A percentile compares a stretch with the other conserved stretches of the same genome.
Evolutionary conservation across 2,888 invertebrate genomes (phyloP).

Genomic region (Heliconius ismenius): DNA sequence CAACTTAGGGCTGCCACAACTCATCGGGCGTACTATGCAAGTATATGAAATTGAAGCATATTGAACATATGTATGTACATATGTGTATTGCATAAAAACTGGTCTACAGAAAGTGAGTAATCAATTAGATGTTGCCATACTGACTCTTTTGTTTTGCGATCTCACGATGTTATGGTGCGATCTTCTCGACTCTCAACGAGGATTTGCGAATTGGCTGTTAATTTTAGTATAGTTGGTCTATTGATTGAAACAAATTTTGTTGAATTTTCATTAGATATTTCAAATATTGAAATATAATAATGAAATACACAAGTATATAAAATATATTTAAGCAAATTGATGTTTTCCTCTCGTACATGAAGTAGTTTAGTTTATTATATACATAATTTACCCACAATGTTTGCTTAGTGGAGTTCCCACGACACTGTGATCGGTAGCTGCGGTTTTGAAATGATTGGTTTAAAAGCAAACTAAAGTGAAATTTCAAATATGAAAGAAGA

Average conservation of each 20-base stretch:
- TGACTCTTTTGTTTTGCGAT: constrained; percentile 61
- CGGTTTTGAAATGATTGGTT: constrained; percentile 13
- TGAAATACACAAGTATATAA: background rate
- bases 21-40: too few species aligned
- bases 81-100: constrained; percentile 48
- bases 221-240: constrained; percentile 5
- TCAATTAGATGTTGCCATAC: constrained; percentile 61
- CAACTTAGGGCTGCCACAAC: too few species aligned
- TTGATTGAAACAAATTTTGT: background rate
- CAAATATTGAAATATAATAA: too few species aligned
- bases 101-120: constrained; percentile 60
- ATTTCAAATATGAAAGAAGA: background rate
- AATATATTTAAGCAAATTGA: background rate
- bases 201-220: constrained; percentile 27
- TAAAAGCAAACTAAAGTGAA: background rate
- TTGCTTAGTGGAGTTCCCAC: background rate
- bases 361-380: background rate
- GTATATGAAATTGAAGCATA: constrained; percentile 27
- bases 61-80: constrained; percentile 15
- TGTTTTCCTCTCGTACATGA: background rate
- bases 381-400: background rate
- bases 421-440: constrained; percentile 10
- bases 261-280: too few species aligned
- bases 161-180: constrained; percentile 63
- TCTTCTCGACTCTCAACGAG: constrained; percentile 52